phyloP scores from a whole-genome alignment of 2,888 invertebrate genomes.

The Malacosoma neustria region DNA sequence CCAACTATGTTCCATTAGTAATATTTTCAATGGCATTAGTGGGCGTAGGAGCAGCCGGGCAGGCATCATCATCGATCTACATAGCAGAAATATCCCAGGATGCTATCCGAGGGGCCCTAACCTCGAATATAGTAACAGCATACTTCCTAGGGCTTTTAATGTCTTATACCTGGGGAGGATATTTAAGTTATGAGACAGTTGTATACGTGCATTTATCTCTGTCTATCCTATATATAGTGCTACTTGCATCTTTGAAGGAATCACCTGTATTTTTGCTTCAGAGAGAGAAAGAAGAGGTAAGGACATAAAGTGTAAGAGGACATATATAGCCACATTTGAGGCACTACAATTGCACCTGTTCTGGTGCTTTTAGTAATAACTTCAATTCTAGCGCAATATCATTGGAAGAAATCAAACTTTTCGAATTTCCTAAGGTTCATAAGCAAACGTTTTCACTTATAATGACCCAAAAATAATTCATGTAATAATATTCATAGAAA shows the following conservation, averaged over 20 bases:
- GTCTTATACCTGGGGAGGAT: constrained; percentile 43
- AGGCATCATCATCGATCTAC: constrained; percentile 40
- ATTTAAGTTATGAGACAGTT: constrained; percentile 35
- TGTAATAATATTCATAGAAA: no score
- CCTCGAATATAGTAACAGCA: constrained; percentile 32
- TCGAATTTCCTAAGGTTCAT: no score
- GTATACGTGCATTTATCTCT: constrained; percentile 34
- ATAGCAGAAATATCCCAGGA: constrained; percentile 49
- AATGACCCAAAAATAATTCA: no score
- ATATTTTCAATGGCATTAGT: constrained; percentile 29
- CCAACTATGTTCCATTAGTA: constrained; percentile 28
- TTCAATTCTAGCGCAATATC: no score
- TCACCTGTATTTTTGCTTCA: constrained; percentile 47
- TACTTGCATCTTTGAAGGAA: constrained; percentile 37
- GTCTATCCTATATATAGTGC: constrained; percentile 35
- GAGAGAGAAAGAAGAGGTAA: constrained; percentile 39
- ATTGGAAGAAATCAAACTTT: no score
- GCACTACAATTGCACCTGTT: no score
- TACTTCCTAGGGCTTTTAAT: constrained; percentile 42
- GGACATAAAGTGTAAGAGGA: no score
- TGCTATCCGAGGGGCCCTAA: constrained; percentile 40
- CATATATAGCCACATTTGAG: no score
- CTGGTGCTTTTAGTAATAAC: no score
- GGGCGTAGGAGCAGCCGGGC: constrained; percentile 45
- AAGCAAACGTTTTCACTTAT: no score